A percentile compares a stretch with the other conserved stretches of the same genome.
Conservation (phyloP, 2,888 invertebrate genomes). For the Rotaria sp. region DNA sequence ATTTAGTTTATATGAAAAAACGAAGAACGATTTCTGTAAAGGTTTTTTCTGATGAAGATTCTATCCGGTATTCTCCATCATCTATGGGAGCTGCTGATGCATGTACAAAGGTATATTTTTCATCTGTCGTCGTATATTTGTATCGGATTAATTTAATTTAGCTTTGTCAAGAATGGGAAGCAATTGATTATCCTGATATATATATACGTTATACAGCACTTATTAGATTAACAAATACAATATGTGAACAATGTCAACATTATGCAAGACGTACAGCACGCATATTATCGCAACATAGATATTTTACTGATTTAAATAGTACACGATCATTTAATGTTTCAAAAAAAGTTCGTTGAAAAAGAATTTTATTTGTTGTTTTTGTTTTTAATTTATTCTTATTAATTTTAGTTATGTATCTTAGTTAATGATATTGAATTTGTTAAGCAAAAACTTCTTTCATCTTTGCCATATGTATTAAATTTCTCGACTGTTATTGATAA, state of each 20-base stretch:
- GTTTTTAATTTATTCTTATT: neutral
- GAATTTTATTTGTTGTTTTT: no score
- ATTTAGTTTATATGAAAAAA: neutral
- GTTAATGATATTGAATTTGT: slow-evolving; percentile 23
- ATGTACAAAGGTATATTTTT: neutral
- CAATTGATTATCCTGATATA: neutral
- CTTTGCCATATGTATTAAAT: neutral
- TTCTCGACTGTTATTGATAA: neutral
- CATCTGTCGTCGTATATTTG: no score
- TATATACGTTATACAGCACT: neutral
- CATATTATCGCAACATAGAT: neutral
- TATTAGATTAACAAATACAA: slow-evolving; percentile 20
- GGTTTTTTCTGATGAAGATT: neutral
- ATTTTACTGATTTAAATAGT: neutral
- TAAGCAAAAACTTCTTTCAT: neutral
- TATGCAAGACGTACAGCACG: slow-evolving; percentile 12
- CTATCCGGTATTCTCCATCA: no score
- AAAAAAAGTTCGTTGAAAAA: neutral
- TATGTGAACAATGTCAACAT: slow-evolving; percentile 31
- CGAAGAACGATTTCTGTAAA: neutral
- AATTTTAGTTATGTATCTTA: neutral
- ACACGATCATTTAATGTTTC: slow-evolving; percentile 25
- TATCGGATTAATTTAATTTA: neutral
- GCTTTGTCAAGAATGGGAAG: neutral
- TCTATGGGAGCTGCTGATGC: neutral